Evolutionary conservation across 1,140 invertebrate genomes (phyloP), one percentile per base, ranked within the genome.

Genomic region (Cyphomyrmex costatus): DNA sequence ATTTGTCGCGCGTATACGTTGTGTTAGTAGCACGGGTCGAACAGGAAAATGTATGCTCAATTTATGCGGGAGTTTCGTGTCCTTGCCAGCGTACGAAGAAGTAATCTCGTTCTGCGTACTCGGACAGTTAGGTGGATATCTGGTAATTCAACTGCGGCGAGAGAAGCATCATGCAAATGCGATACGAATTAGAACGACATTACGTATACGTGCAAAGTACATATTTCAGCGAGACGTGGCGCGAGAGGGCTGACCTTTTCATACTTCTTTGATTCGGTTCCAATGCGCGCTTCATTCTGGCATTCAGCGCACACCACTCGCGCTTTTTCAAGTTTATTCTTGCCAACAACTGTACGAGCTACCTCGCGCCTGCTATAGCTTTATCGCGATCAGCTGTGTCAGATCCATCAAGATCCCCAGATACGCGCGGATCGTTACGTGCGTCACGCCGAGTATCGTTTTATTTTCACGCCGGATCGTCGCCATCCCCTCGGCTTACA

Each of bases 251-350:
- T 27, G 85, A 89, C 85, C 42, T 87, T 84, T 86, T 49, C 70
- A 58, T 30, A 61, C 12, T 53, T 71, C 51, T 12, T 78, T 89
- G 89, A 90, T 63, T 85, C 85, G 56, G 16, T 87, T 90, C 88
- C 88, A 90, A 90, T 3, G 66, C 83, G 77, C 42, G 16, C 21
- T 24, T 51, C 58, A 24, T 87, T 87, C 73, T 89, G 88, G 87
- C 88, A 68, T 74, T 56, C 74, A 33, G 14, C 7, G 68, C 53
- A 14, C 33, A 49, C 36, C 3, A 7, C n/a, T 30, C 60, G 46
- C 42, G 14, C 36, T 86, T 73, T 86, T 77, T 83, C 77, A 60
- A 12, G 53, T 82, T 70, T 66, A 33, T 79, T 78, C 71, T 53
- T 79, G 84, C 84, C 84, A 46, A 21, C 76, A 61, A 58, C 49